Evolutionary conservation across 2,797 vertebrate genomes (phyloP), one percentile per base, ranked within the genome.

Genomic region (Periparus ater): DNA sequence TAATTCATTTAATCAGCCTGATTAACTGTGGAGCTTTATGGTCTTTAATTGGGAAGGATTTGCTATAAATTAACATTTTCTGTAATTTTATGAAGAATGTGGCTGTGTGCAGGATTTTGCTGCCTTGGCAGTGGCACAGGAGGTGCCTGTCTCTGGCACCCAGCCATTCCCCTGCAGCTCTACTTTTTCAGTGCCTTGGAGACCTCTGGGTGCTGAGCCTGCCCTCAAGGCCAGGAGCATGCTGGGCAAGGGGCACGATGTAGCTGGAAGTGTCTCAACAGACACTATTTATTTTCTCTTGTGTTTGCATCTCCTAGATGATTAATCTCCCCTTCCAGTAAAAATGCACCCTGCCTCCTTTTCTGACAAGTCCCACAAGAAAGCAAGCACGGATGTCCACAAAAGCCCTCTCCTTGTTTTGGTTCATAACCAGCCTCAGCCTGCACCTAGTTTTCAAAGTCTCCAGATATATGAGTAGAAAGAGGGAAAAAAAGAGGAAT

Each of bases 1-100:
- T 95, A 94, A 97, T 93, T 88, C 72, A 17, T 91, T 91, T 95
- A 85, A 70, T 54, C 77, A 93, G 58, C 90, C 91, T 97, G 96
- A 98, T 93, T 74, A 90, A 63, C 77, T 82, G 79, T 94, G 94
- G 88, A 95, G 62, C 38, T 91, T 36, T 57, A 57, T 68, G 63
- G 67, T 58, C 53, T 81, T 54, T 63, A 91, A 84, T 91, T 92
- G 88, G 62, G 66, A 91, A 85, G 75, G 72, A 68, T 87, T 93
- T 92, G 51, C 40, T 25, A 76, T 21, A 40, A 68, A 70, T 61
- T 70, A 88, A 34, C 58, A 72, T 61, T 91, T 92, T 84, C 88
- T 84, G 54, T 67, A 66, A 42, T 96, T 95, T 86, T 58, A 10
- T 76, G 36, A 88, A 81, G 68, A 55, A 57, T 2, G 6, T 51